Evolutionary conservation across 2,888 invertebrate species (phyloP).

Genomic region (Sarcophaga variegata): DNA sequence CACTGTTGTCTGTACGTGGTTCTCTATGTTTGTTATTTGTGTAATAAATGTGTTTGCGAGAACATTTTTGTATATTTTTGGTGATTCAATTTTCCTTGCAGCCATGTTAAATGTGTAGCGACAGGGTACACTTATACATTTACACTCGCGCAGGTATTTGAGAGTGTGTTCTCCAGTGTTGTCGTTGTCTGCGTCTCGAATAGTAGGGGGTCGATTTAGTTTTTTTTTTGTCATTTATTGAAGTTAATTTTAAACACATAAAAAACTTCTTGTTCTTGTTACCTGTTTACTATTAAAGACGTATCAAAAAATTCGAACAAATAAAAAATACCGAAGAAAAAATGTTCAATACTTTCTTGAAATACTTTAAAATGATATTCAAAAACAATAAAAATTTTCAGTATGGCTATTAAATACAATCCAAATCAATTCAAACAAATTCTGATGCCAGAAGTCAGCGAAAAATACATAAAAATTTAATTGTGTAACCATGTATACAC

Average conservation of each 20-base stretch:
- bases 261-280: slow-evolving; percentile 27
- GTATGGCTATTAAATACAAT: too few species aligned
- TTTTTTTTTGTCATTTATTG: slow-evolving; percentile 44
- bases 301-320: not conserved
- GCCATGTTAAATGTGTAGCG: not conserved
- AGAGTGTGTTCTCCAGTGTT: slow-evolving; percentile 7
- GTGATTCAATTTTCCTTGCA: not conserved
- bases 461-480: slow-evolving; percentile 28
- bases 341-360: too few species aligned
- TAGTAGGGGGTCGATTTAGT: slow-evolving; percentile 35
- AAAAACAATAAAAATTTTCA: too few species aligned
- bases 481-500: slow-evolving; percentile 9
- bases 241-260: slow-evolving; percentile 50
- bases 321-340: too few species aligned
- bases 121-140: not conserved
- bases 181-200: slow-evolving; percentile 34
- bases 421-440: not conserved
- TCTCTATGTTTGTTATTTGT: slow-evolving; percentile 11
- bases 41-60: slow-evolving; percentile 1
- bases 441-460: not conserved
- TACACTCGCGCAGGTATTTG: not conserved
- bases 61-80: not conserved
- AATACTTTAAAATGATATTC: too few species aligned
- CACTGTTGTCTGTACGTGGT: not conserved
- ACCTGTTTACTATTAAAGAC: slow-evolving; percentile 38